Evolutionary conservation across 2,113 vertebrate genomes (phyloP).

Genomic region (Heterochromis multidens): DNA sequence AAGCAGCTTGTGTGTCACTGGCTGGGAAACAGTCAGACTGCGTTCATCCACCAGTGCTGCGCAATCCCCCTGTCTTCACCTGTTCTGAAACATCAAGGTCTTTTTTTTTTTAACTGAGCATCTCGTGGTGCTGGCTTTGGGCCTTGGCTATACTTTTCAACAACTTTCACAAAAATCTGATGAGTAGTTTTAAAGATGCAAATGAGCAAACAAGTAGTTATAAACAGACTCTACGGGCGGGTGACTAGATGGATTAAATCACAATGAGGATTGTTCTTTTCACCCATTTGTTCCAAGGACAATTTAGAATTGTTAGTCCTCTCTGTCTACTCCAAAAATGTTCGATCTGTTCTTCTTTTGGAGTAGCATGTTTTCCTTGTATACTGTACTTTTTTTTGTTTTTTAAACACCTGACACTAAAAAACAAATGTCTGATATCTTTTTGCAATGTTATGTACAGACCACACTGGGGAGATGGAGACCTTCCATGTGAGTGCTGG

Average conservation of each 20-base stretch:
- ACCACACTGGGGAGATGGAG: constrained; percentile 3
- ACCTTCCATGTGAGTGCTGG: constrained; percentile 42
- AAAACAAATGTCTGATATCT: neutral
- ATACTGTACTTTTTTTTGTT: neutral
- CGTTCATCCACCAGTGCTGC: too few relatives aligned
- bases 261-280: neutral
- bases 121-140: too few relatives aligned
- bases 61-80: too few relatives aligned
- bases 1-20: too few relatives aligned
- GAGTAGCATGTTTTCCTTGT: neutral
- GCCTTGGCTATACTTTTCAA: too few relatives aligned
- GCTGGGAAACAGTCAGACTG: too few relatives aligned
- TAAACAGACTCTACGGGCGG: neutral
- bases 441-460: constrained; percentile 7
- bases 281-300: neutral
- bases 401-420: neutral
- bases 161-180: too few relatives aligned
- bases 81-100: too few relatives aligned
- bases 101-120: too few relatives aligned
- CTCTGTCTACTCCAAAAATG: neutral
- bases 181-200: too few relatives aligned
- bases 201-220: neutral
- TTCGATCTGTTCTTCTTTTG: neutral
- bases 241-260: neutral
- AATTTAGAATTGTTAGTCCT: neutral